Conservation (phyloP, 1,140 invertebrate genomes). For the Hydropsyche tenuis region DNA sequence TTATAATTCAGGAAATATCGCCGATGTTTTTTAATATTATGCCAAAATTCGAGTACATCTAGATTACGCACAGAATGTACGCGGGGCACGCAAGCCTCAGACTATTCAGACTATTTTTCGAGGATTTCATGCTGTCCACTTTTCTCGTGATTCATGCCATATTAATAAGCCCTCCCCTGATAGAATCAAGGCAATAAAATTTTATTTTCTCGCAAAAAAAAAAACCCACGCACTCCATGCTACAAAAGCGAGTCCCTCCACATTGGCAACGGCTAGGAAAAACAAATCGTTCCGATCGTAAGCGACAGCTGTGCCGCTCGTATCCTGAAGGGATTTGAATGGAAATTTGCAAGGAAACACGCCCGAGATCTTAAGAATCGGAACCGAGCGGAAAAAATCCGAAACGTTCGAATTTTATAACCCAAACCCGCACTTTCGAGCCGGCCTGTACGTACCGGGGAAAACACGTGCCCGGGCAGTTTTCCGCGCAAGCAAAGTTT, state of each 20-base stretch:
- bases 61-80: too few species aligned
- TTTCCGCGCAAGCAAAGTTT: constrained; percentile 7
- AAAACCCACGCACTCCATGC: constrained; percentile 1
- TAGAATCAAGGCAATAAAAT: neutral
- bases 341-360: constrained; percentile 44
- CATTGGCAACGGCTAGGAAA: constrained; percentile 21
- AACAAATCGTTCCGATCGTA: constrained; percentile 40
- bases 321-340: constrained; percentile 38
- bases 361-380: constrained; percentile 1
- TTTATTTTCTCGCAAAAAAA: neutral
- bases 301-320: constrained; percentile 42
- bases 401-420: constrained; percentile 27
- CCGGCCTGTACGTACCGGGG: neutral
- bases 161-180: too few species aligned
- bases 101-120: too few species aligned
- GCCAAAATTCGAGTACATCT: too few species aligned
- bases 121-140: too few species aligned
- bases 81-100: too few species aligned
- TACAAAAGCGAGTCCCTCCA: too few species aligned
- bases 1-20: too few species aligned
- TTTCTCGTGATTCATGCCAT: too few species aligned
- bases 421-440: neutral
- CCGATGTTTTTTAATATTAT: too few species aligned
- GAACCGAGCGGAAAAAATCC: constrained; percentile 31
- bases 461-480: constrained; percentile 7